A percentile compares a stretch with the other conserved stretches of the same genome.
These are phyloP conservation scores for Proisotoma minuta DNA, from an alignment of 2,888 invertebrate genomes.

Conservation along the genomic window DNA sequence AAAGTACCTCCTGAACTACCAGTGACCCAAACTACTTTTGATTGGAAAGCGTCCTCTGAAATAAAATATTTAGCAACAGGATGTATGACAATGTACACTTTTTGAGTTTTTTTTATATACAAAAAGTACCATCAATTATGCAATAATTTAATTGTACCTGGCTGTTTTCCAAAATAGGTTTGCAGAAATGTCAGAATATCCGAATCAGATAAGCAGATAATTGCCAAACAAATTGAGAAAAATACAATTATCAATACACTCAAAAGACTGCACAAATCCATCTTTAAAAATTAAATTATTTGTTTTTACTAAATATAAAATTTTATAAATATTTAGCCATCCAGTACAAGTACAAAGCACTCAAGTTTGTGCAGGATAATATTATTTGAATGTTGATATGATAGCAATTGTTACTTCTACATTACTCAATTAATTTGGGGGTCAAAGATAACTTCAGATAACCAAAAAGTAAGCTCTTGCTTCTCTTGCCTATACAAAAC, in stretches of 20 bases:
- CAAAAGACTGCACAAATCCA: conserved; percentile 36
- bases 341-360: background rate
- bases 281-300: conserved; percentile 2
- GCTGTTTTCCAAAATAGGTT: conserved; percentile 39
- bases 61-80: background rate
- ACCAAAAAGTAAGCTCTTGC: too few species aligned
- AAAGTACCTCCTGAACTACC: too few species aligned
- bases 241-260: conserved; percentile 36
- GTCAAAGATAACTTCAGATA: too few species aligned
- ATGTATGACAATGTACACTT: background rate
- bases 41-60: background rate
- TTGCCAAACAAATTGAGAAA: conserved; percentile 37
- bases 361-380: background rate
- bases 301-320: background rate
- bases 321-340: background rate
- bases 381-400: background rate
- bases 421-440: too few species aligned
- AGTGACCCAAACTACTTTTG: conserved; percentile 25
- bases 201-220: conserved; percentile 38
- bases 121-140: too few species aligned
- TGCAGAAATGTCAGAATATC: conserved; percentile 42
- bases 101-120: background rate
- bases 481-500: too few species aligned
- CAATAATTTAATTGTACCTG: too few species aligned
- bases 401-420: background rate